These are phyloP conservation scores for Rhinoraja longicauda DNA, from an alignment of 2,797 vertebrate genomes.

Conservation along the genomic window DNA sequence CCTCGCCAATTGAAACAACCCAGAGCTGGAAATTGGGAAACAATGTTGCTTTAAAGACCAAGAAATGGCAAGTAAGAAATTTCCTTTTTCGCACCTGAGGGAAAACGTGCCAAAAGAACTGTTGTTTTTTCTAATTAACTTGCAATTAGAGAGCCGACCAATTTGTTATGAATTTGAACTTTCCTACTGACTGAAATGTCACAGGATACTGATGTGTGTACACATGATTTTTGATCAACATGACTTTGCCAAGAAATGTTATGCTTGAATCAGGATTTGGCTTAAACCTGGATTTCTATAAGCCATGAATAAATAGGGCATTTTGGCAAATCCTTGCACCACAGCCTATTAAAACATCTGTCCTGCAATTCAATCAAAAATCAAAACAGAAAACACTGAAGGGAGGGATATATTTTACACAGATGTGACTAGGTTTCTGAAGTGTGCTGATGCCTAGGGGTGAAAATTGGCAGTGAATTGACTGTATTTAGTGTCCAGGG, in stretches of 20 bases:
- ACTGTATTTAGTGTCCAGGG: slow-evolving; percentile 15
- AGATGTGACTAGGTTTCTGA: slow-evolving; percentile 15
- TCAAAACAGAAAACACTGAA: slow-evolving; percentile 17
- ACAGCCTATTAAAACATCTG: slow-evolving; percentile 30
- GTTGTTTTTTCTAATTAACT: background rate
- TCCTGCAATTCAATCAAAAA: slow-evolving; percentile 30
- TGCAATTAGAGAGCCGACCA: background rate
- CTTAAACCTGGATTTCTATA: slow-evolving; percentile 23
- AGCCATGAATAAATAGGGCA: background rate
- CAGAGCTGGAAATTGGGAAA: background rate
- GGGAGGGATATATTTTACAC: background rate
- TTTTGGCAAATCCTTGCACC: slow-evolving; percentile 26
- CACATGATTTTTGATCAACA: slow-evolving; percentile 33
- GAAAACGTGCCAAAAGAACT: background rate
- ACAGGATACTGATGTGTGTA: background rate
- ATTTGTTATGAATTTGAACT: background rate
- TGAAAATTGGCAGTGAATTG: background rate
- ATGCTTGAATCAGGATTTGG: slow-evolving; percentile 32
- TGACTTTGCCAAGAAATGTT: slow-evolving; percentile 15
- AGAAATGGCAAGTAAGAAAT: background rate
- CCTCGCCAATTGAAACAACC: background rate
- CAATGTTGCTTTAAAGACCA: background rate
- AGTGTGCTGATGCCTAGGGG: background rate
- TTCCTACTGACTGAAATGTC: slow-evolving; percentile 8
- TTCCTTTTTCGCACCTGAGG: background rate